Conservation (phyloP, 2,797 vertebrate species). For the Protonibea diacanthus region DNA sequence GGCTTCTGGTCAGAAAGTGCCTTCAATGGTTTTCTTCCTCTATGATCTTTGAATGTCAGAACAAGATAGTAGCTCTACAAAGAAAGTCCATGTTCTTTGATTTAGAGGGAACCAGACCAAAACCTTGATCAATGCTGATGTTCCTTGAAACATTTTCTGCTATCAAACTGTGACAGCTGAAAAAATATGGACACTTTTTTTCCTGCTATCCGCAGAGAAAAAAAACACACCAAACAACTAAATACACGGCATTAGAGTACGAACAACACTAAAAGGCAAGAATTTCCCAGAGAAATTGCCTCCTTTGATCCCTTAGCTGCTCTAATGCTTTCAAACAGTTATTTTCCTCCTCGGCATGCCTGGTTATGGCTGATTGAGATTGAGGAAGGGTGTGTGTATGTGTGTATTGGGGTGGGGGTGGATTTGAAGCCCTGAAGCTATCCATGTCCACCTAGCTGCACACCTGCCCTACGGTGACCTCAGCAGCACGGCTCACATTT, state of each 20-base stretch:
- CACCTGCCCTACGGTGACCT: slow-evolving; percentile 83
- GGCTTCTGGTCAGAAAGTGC: slow-evolving; percentile 6
- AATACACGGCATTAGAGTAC: slow-evolving; percentile 16
- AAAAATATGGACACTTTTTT: slow-evolving; percentile 40
- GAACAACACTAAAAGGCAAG: slow-evolving; percentile 37
- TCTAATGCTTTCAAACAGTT: slow-evolving; percentile 69
- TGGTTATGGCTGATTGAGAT: slow-evolving; percentile 79
- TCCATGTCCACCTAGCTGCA: slow-evolving; percentile 70
- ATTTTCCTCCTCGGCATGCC: slow-evolving; percentile 74
- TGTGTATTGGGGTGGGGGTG: slow-evolving; percentile 9
- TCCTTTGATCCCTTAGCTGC: slow-evolving; percentile 64
- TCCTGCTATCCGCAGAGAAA: slow-evolving; percentile 16
- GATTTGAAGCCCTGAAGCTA: slow-evolving; percentile 58
- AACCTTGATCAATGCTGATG: slow-evolving; percentile 16
- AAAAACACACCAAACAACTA: slow-evolving; percentile 45
- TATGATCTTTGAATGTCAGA: neutral
- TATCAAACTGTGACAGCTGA: slow-evolving; percentile 19
- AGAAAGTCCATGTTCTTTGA: neutral
- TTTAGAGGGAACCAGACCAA: slow-evolving; percentile 13
- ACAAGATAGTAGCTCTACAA: slow-evolving; percentile 1
- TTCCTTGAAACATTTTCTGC: slow-evolving; percentile 18
- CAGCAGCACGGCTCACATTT: slow-evolving; percentile 76
- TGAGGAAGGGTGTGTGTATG: slow-evolving; percentile 48
- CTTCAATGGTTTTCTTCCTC: neutral
- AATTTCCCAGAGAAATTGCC: slow-evolving; percentile 54